Conservation (phyloP, 2,113 vertebrate genomes). For the Lanius collurio region DNA sequence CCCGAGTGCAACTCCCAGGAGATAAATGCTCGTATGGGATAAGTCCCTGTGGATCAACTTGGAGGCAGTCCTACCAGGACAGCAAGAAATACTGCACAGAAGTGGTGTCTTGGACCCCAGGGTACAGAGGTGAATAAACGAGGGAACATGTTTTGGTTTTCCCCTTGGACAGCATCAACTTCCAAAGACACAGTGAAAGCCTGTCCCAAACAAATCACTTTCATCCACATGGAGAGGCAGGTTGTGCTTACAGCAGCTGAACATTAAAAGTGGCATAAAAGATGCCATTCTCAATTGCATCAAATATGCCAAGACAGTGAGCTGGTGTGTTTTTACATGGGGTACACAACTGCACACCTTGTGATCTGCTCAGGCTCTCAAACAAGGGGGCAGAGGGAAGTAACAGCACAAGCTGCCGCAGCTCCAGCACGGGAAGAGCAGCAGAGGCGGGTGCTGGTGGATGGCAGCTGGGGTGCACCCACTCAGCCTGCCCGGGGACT, state of each 20-base stretch:
- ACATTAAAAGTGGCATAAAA: neutral
- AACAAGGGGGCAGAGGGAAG: neutral
- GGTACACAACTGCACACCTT: neutral
- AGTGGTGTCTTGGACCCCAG: neutral
- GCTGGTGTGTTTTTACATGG: neutral
- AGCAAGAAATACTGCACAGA: neutral
- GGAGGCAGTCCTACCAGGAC: neutral
- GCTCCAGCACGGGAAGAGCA: fast-evolving
- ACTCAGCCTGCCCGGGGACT: neutral
- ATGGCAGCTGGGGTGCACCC: neutral
- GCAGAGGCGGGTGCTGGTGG: neutral
- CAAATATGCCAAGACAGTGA: neutral
- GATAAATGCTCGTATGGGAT: neutral
- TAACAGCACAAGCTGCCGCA: fast-evolving
- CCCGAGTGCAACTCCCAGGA: neutral
- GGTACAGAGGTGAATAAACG: neutral
- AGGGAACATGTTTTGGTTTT: neutral
- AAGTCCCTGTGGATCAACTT: neutral
- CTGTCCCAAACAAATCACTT: neutral
- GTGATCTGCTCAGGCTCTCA: neutral
- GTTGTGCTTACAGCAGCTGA: neutral
- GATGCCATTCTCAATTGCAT: neutral
- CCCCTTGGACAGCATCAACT: neutral
- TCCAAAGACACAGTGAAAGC: neutral
- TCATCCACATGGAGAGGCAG: neutral